Evolutionary conservation across 2,113 vertebrate species (phyloP).

Genomic region (Neotoma lepida): DNA sequence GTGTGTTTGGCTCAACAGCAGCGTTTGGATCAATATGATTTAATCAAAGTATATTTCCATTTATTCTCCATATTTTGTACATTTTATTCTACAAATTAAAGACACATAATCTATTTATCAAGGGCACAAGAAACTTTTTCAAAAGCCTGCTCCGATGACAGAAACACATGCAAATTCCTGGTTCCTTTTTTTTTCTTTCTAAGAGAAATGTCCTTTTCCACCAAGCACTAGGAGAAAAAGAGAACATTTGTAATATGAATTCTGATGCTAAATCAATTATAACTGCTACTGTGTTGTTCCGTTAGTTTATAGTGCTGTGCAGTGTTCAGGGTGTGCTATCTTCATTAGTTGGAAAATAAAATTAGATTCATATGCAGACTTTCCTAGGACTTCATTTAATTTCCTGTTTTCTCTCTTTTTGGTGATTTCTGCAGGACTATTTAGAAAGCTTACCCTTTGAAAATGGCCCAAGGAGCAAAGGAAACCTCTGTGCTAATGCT

Average conservation of each 20-base stretch:
- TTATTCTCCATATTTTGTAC: conserved; percentile 65
- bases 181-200: conserved; percentile 57
- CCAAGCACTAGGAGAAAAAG: conserved; percentile 51
- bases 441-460: conserved; percentile 79
- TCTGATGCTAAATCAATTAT: conserved; percentile 61
- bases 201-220: conserved; percentile 5
- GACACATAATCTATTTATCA: conserved; percentile 58
- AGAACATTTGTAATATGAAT: not conserved
- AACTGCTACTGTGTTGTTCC: not conserved
- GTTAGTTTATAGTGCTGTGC: not conserved
- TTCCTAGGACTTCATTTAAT: conserved; percentile 83
- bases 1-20: conserved; percentile 3
- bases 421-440: conserved; percentile 76
- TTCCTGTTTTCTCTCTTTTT: conserved; percentile 85
- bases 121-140: conserved; percentile 41
- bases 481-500: conserved; percentile 80
- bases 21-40: conserved; percentile 44
- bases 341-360: conserved; percentile 81
- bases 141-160: conserved; percentile 47
- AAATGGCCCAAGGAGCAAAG: conserved; percentile 80
- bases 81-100: conserved; percentile 69
- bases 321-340: conserved; percentile 50
- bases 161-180: conserved; percentile 38
- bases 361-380: conserved; percentile 79
- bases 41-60: conserved; percentile 54